Evolutionary conservation across 2,797 vertebrate genomes (phyloP).

Genomic region (Peromyscus melanophrys): DNA sequence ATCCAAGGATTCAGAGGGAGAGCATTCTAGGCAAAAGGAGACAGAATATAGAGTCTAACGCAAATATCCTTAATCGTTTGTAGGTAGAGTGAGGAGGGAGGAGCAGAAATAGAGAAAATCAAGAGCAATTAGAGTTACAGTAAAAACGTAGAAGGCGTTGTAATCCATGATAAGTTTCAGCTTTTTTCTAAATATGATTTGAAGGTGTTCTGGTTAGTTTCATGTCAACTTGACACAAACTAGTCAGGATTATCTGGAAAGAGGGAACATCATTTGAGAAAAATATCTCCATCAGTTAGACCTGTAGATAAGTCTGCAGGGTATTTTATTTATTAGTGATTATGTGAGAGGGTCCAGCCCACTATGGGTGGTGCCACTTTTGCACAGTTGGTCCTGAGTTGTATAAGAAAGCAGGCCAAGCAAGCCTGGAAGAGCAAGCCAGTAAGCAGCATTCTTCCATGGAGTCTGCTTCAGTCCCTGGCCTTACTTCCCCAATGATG

Average conservation of each 20-base stretch:
- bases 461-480: neutral
- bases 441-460: neutral
- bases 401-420: neutral
- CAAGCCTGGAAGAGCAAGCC: neutral
- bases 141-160: neutral
- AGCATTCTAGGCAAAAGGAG: neutral
- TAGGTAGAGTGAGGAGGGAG: neutral
- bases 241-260: neutral
- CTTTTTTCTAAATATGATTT: conserved; percentile 26
- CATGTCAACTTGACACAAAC: neutral
- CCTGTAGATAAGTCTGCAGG: neutral
- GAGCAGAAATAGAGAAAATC: neutral
- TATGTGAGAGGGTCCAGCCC: neutral
- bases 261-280: neutral
- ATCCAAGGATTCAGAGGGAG: neutral
- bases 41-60: neutral
- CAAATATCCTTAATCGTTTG: neutral
- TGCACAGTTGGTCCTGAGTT: neutral
- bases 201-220: neutral
- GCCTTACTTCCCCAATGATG: neutral
- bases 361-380: no score
- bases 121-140: neutral
- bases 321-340: neutral
- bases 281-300: neutral
- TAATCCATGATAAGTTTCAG: neutral